Evolutionary conservation across 2,113 vertebrate genomes (phyloP).

Genomic region (Cyanocitta stelleri): DNA sequence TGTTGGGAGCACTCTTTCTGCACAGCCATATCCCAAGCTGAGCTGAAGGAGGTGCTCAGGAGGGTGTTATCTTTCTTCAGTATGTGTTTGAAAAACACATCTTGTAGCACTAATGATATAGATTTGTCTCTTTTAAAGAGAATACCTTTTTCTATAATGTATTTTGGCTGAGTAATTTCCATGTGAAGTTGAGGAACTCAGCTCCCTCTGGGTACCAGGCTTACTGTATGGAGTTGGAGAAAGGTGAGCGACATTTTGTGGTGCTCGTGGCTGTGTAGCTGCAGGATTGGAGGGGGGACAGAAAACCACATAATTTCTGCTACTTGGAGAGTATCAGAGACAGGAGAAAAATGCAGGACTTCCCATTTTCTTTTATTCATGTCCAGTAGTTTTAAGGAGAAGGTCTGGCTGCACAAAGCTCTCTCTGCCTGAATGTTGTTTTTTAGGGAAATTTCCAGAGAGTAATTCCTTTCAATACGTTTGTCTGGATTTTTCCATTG

Average conservation of each 20-base stretch:
- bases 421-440: background rate
- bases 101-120: background rate
- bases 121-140: background rate
- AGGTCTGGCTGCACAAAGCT: background rate
- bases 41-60: background rate
- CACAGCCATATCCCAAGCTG: background rate
- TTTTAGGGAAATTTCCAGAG: background rate
- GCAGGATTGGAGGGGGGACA: background rate
- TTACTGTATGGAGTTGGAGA: background rate
- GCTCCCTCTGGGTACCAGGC: background rate
- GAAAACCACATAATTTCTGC: background rate
- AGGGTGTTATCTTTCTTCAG: background rate
- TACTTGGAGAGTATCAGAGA: background rate
- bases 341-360: background rate
- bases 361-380: background rate
- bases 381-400: background rate
- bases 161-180: background rate
- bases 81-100: background rate
- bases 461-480: background rate
- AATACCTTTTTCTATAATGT: background rate
- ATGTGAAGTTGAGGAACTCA: background rate
- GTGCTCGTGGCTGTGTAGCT: background rate
- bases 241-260: background rate
- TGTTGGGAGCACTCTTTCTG: background rate
- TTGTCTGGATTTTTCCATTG: background rate